These are phyloP conservation scores for Albula goreensis DNA, from an alignment of 2,113 vertebrate species.

Conservation along the genomic window DNA sequence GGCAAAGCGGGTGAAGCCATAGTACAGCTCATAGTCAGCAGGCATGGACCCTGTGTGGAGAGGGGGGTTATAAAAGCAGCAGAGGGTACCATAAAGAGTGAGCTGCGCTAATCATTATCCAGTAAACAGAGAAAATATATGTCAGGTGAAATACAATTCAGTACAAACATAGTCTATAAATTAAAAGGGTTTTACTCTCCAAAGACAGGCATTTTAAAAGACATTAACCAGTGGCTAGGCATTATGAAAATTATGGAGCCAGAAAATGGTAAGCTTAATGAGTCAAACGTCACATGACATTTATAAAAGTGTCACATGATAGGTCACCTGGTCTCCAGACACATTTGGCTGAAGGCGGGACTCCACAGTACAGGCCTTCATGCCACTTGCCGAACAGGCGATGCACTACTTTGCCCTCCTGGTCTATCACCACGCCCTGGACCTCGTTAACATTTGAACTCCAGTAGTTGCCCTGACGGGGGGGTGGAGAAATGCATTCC, in stretches of 20 bases:
- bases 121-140: no score
- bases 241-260: background rate
- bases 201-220: no score
- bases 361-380: conserved; percentile 91
- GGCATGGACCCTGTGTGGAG: conserved; percentile 87
- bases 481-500: background rate
- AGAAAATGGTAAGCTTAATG: background rate
- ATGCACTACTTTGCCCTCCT: conserved; percentile 93
- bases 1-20: conserved; percentile 96
- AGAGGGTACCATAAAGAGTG: background rate
- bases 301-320: no score
- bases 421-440: conserved; percentile 94
- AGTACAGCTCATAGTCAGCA: conserved; percentile 94
- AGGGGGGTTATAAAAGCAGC: background rate
- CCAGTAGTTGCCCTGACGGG: conserved; percentile 92
- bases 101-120: no score
- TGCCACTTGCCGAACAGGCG: conserved; percentile 98
- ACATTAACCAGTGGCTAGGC: no score
- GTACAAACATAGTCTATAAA: no score
- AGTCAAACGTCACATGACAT: background rate
- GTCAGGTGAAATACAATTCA: no score
- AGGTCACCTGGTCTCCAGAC: conserved; percentile 92
- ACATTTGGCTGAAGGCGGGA: conserved; percentile 94
- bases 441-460: conserved; percentile 96
- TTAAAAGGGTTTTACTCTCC: no score